Evolutionary conservation across 2,797 vertebrate genomes (phyloP), one percentile per base, ranked within the genome.

Genomic region (Acanthurus tractus): DNA sequence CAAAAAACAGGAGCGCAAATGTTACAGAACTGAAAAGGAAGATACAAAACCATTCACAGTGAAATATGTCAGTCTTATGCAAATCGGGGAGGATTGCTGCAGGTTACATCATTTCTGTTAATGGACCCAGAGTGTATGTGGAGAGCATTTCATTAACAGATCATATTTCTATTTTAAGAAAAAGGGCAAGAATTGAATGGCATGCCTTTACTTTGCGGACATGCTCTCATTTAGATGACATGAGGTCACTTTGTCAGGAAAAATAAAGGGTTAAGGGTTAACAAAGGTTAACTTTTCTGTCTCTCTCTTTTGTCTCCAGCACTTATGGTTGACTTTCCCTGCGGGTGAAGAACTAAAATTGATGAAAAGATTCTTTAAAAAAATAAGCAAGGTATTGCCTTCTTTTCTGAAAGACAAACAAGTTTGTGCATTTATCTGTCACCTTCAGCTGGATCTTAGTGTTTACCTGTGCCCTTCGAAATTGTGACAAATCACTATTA

Each of bases 101-200:
- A 73, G 65, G 83, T 87, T 84, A 77, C 86, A 81, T 86, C 86
- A 83, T 66, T 74, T 71, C 44, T 56, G 55, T 70, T 82, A 79
- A 88, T 84, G 70, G 79, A 76, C 64, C 54, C 74, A 53, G 14
- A 67, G 49, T 55, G 56, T 22, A 59, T 25, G 64, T 63, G 77
- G 83, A 73, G 67, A 76, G 70, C 55, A 78, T 76, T 57, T 77
- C 61, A 78, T 87, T 80, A 84, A 72, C 78, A 69, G 36, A 70
- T 78, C 23, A 23, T 62, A 73, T 86, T 87, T 86, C 76, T 56
- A 84, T 82, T 88, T 87, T 57, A 76, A 81, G 82, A 83, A 58
- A 66, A 52, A 40, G 25, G 65, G 20, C 59, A 65, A 45, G 65
- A 65, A 84, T 55, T 73, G 59, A 74, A 86, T 29, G 25, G 2